phyloP scores from a whole-genome alignment of 2,113 vertebrate species.

The zebrafish (Danio rerio) region DNA sequence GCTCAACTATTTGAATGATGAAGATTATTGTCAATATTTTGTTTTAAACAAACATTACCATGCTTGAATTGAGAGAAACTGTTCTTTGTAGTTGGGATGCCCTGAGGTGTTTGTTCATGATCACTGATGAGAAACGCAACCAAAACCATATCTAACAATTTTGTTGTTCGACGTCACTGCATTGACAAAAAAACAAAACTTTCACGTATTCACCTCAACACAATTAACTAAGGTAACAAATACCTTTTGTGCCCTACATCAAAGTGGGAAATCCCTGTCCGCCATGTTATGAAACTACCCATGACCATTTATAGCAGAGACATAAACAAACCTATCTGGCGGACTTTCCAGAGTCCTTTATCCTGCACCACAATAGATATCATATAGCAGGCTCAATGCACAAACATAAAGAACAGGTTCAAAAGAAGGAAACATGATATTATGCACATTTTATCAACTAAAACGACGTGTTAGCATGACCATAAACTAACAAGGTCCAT shows the following conservation, averaged over 20 bases:
- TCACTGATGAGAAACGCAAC: too few species aligned
- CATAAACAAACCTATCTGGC: not conserved
- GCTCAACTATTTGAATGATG: too few species aligned
- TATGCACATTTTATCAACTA: not conserved
- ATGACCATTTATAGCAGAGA: not conserved
- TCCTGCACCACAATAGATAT: not conserved
- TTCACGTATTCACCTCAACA: not conserved
- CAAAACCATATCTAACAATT: not conserved
- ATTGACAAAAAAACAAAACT: not conserved
- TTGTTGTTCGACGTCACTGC: not conserved
- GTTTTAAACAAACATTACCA: too few species aligned
- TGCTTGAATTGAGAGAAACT: too few species aligned
- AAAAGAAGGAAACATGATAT: not conserved
- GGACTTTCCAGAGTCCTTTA: slow-evolving; percentile 25
- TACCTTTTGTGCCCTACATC: not conserved
- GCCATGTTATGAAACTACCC: not conserved
- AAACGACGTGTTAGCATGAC: not conserved
- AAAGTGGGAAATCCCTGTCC: not conserved
- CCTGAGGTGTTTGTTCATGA: too few species aligned
- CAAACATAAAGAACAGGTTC: slow-evolving; percentile 1
- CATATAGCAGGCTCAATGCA: not conserved
- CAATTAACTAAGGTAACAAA: not conserved
- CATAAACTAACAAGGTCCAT: not conserved
- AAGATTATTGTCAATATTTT: too few species aligned
- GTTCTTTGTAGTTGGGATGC: too few species aligned